Percentiles rank a stretch among this genome's conserved stretches.
These are phyloP conservation scores for Melanargia galathea DNA, from an alignment of 2,888 invertebrate genomes.

Conservation along the genomic window DNA sequence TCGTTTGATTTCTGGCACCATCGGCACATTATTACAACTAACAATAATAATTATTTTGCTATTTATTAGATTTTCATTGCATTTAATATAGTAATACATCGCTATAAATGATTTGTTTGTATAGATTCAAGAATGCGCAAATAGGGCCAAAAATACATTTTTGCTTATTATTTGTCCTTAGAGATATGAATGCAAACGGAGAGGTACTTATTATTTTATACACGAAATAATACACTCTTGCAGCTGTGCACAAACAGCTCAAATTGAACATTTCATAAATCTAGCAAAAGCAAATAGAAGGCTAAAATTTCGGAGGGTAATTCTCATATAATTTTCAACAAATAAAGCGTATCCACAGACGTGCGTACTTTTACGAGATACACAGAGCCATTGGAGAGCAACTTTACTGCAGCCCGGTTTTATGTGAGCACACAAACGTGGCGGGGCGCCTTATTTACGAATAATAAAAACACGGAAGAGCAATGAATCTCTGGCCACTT, in stretches of 20 bases:
- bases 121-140: no score
- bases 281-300: conserved; percentile 16
- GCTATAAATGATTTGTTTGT: no score
- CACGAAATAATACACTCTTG: not conserved
- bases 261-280: conserved; percentile 21
- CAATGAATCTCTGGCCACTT: conserved; percentile 81
- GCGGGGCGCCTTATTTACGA: conserved; percentile 75
- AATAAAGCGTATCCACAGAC: conserved; percentile 43
- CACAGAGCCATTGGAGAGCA: conserved; percentile 57
- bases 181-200: not conserved
- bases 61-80: not conserved
- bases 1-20: not conserved
- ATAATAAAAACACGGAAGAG: conserved; percentile 81
- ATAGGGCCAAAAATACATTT: no score
- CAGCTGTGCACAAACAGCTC: not conserved
- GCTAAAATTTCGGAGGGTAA: conserved; percentile 22
- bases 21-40: not conserved
- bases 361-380: conserved; percentile 63
- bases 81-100: no score
- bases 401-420: conserved; percentile 72
- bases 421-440: conserved; percentile 74
- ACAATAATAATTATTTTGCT: not conserved
- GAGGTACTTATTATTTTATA: not conserved
- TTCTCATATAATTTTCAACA: conserved; percentile 34
- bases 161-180: not conserved